Conservation (phyloP, 1,140 invertebrate genomes). For the Zaprionus gabonicus region DNA sequence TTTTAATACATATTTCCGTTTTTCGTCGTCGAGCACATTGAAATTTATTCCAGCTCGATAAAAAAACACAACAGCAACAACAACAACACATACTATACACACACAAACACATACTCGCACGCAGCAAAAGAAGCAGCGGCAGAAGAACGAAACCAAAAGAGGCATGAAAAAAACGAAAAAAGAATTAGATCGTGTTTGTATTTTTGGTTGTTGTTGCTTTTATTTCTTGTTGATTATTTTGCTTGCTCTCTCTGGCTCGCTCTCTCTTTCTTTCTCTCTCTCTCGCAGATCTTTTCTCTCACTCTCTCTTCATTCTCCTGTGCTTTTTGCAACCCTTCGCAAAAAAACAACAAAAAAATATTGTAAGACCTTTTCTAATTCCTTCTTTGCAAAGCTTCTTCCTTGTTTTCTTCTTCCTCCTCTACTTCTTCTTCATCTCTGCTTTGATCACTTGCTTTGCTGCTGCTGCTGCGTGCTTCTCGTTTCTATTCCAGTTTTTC, state of each 20-base stretch:
- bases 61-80: slow-evolving; percentile 25
- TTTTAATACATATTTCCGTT: slow-evolving; percentile 53
- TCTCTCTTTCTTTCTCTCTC: not conserved
- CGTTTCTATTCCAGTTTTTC: slow-evolving; percentile 44
- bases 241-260: not conserved
- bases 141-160: slow-evolving; percentile 18
- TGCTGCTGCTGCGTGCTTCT: slow-evolving; percentile 17
- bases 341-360: not conserved
- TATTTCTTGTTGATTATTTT: slow-evolving; percentile 47
- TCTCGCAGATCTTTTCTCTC: not conserved
- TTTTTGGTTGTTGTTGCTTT: slow-evolving; percentile 45
- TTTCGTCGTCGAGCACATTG: slow-evolving; percentile 41
- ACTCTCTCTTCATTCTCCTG: not conserved
- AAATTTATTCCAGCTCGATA: slow-evolving; percentile 55
- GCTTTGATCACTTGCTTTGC: slow-evolving; percentile 30
- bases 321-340: not conserved
- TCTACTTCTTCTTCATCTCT: not conserved
- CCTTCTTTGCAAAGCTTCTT: not conserved
- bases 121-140: slow-evolving; percentile 13
- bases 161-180: slow-evolving; percentile 14
- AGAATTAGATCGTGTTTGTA: slow-evolving; percentile 50
- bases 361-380: not conserved
- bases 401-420: not conserved
- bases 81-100: not conserved
- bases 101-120: slow-evolving; percentile 12